These are phyloP conservation scores for Sebastolobus altivelis DNA, from an alignment of 2,797 vertebrate genomes.

Conservation along the genomic window DNA sequence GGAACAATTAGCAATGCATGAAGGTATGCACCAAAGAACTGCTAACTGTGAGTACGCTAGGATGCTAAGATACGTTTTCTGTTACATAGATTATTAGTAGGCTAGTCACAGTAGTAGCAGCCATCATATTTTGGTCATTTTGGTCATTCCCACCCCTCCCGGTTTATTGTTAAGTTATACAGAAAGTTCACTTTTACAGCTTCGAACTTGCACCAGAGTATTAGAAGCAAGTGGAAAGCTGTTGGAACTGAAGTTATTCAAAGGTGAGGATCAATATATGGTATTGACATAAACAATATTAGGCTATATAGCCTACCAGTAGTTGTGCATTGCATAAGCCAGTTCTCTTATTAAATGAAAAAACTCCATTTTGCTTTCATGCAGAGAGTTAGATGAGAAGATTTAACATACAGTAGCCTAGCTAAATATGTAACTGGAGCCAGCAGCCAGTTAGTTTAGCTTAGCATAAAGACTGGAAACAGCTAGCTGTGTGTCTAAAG, in stretches of 20 bases:
- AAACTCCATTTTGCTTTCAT: background rate
- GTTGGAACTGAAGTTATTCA: constrained; percentile 22
- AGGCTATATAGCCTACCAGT: background rate
- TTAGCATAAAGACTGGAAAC: background rate
- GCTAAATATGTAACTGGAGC: background rate
- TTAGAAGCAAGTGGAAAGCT: constrained; percentile 47
- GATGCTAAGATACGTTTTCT: constrained; percentile 9
- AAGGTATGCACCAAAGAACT: background rate
- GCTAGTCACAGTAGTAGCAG: constrained; percentile 10
- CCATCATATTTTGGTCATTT: constrained; percentile 45
- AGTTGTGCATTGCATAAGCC: background rate
- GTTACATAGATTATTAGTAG: background rate
- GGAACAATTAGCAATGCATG: background rate
- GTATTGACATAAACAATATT: background rate
- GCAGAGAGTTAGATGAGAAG: background rate
- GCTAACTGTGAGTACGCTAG: background rate
- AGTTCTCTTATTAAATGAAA: background rate
- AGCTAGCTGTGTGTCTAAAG: background rate
- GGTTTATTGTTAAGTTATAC: constrained; percentile 26
- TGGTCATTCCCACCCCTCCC: background rate
- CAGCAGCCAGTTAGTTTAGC: background rate
- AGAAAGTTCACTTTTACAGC: constrained; percentile 24
- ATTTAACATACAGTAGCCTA: background rate
- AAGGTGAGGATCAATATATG: background rate
- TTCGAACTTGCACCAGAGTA: constrained; percentile 21